Base-by-base conservation (phyloP, 2,888 invertebrate species). In the Philereme vetulata region DNA sequence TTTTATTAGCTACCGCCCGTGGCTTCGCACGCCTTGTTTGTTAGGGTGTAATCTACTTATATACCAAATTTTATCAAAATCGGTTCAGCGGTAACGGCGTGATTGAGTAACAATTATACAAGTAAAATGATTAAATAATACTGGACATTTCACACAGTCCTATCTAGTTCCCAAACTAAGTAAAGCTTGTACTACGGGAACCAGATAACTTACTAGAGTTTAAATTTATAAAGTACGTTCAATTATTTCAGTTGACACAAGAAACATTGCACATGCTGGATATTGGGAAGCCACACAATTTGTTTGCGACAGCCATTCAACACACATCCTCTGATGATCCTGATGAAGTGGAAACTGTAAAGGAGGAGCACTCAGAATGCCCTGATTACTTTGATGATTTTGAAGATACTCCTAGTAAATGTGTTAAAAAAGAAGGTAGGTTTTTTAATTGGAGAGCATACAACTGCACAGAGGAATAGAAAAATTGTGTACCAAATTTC, bases 351-450 rank as follows among this genome's bases (percentile, higher is more conserved):
- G 38, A 10, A 8, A 32, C 46, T 35, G 57, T 62, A 4, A 62
- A 62, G 47, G 57, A 47, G 32, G 62, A 61, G 21, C 36, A 35
- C 5, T 8, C 47, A 32, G 62, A 62, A 6, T 11, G 43, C n/a
- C 9, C 11, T 7, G 57, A 49, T 32, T 38, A 53, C 35, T 56
- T 40, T 33, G 21, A 21, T 5, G 50, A 62, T 46, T 51, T 54
- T 44, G 51, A 62, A 40, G 57, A 54, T 0, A 9, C 7, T 10
- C 10, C 35, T 33, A 32, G 21, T 10, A 46, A 33, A 38, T 4
- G 5, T 45, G 40, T 55, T 9, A 62, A 62, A 40, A n/a, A 51
- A 35, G 58, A 62, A 62, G 62, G 57, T 55, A 48, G 5, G 21
- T 32, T 8, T 8, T 8, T n/a, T 0, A 49, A 11, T 32, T 36